Base-by-base conservation (phyloP, 2,113 vertebrate genomes). In the Cygnus buccinator region DNA sequence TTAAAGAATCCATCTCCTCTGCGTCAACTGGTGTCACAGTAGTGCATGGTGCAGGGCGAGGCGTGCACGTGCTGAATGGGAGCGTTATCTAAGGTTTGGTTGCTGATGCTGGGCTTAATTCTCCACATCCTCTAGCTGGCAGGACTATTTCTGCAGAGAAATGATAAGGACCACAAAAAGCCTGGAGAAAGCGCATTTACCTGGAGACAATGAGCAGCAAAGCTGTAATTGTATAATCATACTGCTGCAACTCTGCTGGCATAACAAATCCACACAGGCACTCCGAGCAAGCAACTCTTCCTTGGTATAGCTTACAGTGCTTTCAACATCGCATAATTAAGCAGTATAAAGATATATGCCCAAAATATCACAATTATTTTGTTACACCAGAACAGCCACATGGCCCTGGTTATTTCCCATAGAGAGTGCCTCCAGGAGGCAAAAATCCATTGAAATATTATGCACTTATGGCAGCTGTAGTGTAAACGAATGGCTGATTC, bases 141-240 rank as follows among this genome's bases (percentile, higher is more conserved):
- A 41, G 29, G 75, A 52, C 63, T 55, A 2, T 9, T 91, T 44
- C 94, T 95, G 94, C 82, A 61, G 28, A 71, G 92, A 67, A 65
- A 73, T 2, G 66, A 83, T 91, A 85, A 83, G 71, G 62, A 48
- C 61, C 67, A 61, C 50, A 89, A 44, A 91, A 65, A 85, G 74
- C 48, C 80, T 28, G 84, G 50, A 89, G 76, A 66, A 67, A 67
- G 76, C 78, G 72, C 88, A 9, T 91, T 84, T 88, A 91, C 75
- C 65, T 59, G 80, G 54, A 89, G 75, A 95, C 84, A 85, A 66
- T 10, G 80, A 91, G 15, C 28, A 62, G 87, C 70, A 52, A 66
- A 76, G 91, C 79, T 67, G 65, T 80, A 72, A 87, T 66, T 76
- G 79, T 91, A 67, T 9, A 46, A 76, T 72, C 65, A 68, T 2